Conservation (phyloP, 1,140 invertebrate genomes). For the Pteromalus puparum region DNA sequence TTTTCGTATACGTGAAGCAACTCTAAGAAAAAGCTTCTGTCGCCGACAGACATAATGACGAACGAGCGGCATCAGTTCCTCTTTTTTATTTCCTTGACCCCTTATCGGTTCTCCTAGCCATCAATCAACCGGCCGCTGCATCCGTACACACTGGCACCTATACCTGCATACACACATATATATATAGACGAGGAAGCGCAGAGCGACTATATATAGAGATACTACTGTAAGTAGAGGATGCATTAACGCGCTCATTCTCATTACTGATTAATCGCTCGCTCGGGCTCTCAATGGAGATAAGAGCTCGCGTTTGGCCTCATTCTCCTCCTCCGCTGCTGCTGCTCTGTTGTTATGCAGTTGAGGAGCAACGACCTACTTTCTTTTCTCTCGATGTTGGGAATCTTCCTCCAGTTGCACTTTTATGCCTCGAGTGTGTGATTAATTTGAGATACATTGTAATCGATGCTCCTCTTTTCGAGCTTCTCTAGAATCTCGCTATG, state of each 20-base stretch:
- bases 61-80: not conserved
- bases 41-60: too few relatives aligned
- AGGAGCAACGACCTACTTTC: slow-evolving; percentile 8
- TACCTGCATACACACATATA: not conserved
- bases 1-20: too few relatives aligned
- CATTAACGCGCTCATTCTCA: slow-evolving; percentile 24
- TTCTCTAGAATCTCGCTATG: too few relatives aligned
- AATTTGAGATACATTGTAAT: too few relatives aligned
- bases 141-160: not conserved
- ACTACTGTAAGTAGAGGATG: not conserved
- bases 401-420: too few relatives aligned
- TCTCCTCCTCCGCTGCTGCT: not conserved
- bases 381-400: not conserved
- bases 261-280: slow-evolving; percentile 23
- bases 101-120: not conserved
- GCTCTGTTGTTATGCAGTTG: not conserved
- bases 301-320: not conserved
- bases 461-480: too few relatives aligned
- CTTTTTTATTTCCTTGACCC: slow-evolving; percentile 15
- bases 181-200: not conserved
- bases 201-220: too few relatives aligned
- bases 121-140: not conserved
- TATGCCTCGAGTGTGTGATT: too few relatives aligned
- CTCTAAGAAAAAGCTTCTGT: too few relatives aligned
- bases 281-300: slow-evolving; percentile 10